These are phyloP conservation scores for Tiaroga cobitis DNA, from an alignment of 2,797 vertebrate genomes.

Conservation along the genomic window DNA sequence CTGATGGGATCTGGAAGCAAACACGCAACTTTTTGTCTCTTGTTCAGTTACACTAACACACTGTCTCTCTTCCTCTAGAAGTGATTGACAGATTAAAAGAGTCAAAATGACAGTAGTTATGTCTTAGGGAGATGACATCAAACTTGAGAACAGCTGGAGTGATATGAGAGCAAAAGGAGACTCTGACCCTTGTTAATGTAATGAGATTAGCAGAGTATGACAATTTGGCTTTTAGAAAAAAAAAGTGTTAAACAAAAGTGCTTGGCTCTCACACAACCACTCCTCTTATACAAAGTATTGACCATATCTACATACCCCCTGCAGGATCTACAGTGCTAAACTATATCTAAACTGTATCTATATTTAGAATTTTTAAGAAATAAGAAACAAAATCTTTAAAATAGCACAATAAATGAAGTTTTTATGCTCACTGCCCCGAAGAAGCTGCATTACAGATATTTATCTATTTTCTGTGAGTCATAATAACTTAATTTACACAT, in stretches of 20 bases:
- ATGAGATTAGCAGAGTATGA: constrained; percentile 1
- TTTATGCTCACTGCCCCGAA: neutral
- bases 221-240: neutral
- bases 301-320: neutral
- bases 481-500: neutral
- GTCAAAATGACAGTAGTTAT: constrained; percentile 47
- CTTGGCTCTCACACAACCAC: neutral
- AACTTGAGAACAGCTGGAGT: constrained; percentile 38
- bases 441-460: neutral
- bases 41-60: constrained; percentile 22
- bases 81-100: constrained; percentile 50
- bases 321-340: neutral
- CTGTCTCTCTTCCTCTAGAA: constrained; percentile 1
- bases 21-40: constrained; percentile 24
- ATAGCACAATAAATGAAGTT: neutral
- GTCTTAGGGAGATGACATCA: constrained; percentile 42
- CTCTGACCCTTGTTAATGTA: constrained; percentile 24
- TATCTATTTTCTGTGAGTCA: neutral
- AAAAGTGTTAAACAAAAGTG: neutral
- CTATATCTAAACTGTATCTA: no score
- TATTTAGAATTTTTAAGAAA: neutral
- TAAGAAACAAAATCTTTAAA: neutral
- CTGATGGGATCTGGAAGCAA: constrained; percentile 36
- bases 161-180: constrained; percentile 32
- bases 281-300: neutral